Conservation (phyloP, 37 sponge, comb jelly and placozoan species). For the Bolinopsis microptera region DNA sequence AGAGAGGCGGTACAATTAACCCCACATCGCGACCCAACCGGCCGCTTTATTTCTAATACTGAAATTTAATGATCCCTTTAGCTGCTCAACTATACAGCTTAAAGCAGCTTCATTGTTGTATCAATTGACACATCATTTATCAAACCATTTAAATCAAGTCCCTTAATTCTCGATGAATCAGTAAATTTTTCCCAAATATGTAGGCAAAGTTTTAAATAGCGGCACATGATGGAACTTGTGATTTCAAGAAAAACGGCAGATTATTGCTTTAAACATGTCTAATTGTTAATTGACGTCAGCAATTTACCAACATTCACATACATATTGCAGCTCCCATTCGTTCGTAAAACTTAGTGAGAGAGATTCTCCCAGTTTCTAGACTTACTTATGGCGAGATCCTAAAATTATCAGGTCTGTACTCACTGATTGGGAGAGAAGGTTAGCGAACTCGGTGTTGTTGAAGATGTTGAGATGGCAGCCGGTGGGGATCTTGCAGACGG, state of each 20-base stretch:
- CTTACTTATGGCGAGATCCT: too few species aligned
- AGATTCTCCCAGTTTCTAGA: background rate
- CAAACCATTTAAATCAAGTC: background rate
- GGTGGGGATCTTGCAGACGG: conserved; percentile 95
- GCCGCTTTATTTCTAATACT: background rate
- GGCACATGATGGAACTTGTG: background rate
- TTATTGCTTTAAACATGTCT: background rate
- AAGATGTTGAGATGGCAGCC: conserved; percentile 94
- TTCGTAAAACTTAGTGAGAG: background rate
- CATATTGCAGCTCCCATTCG: background rate
- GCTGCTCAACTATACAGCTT: background rate
- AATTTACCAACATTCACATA: background rate
- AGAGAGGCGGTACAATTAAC: background rate
- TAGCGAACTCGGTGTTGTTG: conserved; percentile 93
- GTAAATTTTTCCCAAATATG: background rate
- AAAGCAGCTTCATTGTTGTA: background rate
- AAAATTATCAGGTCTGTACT: too few species aligned
- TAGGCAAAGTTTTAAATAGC: background rate
- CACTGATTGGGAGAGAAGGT: conserved; percentile 63
- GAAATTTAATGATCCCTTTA: background rate
- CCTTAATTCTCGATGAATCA: background rate
- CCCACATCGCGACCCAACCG: background rate
- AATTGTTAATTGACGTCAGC: background rate
- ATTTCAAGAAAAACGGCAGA: background rate
- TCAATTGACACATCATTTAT: background rate